Evolutionary conservation across 2,797 vertebrate genomes (phyloP).

Genomic region (Dendrocincla tyrannina): DNA sequence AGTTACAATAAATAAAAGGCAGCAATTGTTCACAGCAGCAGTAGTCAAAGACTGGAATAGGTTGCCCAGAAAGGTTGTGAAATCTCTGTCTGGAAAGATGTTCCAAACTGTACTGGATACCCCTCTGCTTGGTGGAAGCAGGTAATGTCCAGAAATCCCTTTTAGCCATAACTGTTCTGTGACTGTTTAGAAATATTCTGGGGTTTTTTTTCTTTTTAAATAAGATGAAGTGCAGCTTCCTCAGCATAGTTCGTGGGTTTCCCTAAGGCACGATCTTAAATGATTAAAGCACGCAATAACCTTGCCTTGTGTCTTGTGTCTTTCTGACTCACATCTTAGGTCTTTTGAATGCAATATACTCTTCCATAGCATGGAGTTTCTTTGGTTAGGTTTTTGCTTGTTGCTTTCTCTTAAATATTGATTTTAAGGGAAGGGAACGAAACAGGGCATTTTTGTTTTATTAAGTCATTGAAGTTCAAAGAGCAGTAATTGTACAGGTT

Average conservation of each 20-base stretch:
- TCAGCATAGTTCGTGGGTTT: neutral
- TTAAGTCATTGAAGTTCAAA: conserved; percentile 33
- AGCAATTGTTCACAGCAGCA: neutral
- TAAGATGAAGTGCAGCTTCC: neutral
- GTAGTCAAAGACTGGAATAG: neutral
- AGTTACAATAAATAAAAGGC: neutral
- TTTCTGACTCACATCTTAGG: neutral
- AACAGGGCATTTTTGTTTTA: neutral
- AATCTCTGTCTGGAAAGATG: neutral
- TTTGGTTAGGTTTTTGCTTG: neutral
- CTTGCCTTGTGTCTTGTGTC: neutral
- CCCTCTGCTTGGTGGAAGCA: neutral
- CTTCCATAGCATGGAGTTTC: neutral
- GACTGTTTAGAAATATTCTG: neutral
- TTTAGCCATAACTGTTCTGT: neutral
- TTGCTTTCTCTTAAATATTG: neutral
- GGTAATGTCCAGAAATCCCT: neutral
- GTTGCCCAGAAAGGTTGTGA: neutral
- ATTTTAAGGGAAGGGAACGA: neutral
- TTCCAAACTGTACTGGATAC: neutral
- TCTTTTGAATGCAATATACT: neutral
- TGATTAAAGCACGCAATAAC: neutral
- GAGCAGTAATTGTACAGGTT: neutral
- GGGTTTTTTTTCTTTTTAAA: neutral
- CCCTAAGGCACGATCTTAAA: neutral